Percentiles rank a stretch among this genome's conserved stretches.
These are phyloP conservation scores for Phrixothrix hirtus DNA, from an alignment of 2,888 invertebrate species.

Conservation along the genomic window DNA sequence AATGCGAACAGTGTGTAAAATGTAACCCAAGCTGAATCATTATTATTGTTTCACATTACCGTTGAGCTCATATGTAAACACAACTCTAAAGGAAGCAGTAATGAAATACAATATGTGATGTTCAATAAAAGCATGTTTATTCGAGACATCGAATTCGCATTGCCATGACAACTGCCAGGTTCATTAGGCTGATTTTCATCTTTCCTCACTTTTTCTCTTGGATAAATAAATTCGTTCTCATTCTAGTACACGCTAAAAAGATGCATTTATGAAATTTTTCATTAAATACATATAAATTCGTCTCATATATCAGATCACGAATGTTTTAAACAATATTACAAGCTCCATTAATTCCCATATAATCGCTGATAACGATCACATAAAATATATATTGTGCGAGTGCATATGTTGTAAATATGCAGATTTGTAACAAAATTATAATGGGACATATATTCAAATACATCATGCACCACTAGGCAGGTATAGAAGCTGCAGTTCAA, in stretches of 20 bases:
- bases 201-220: slow-evolving; percentile 31
- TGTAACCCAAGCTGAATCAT: slow-evolving; percentile 28
- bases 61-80: slow-evolving; percentile 29
- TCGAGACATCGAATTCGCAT: slow-evolving; percentile 44
- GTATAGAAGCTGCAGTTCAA: slow-evolving; percentile 46
- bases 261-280: too few relatives aligned
- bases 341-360: slow-evolving; percentile 55
- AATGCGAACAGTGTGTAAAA: slow-evolving; percentile 27
- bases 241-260: too few relatives aligned
- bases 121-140: slow-evolving; percentile 46
- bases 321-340: slow-evolving; percentile 49
- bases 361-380: slow-evolving; percentile 44
- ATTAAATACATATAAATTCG: too few relatives aligned
- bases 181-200: slow-evolving; percentile 44
- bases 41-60: slow-evolving; percentile 32
- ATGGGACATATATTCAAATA: slow-evolving; percentile 48
- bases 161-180: slow-evolving; percentile 42
- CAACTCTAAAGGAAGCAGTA: slow-evolving; percentile 30
- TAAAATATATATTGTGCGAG: slow-evolving; percentile 45
- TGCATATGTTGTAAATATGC: slow-evolving; percentile 48
- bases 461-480: slow-evolving; percentile 54
- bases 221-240: too few relatives aligned
- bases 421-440: slow-evolving; percentile 49
- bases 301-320: too few relatives aligned
- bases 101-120: slow-evolving; percentile 47